Evolutionary conservation across 1,140 invertebrate species (phyloP).

Genomic region (Mesaphorura yosii): DNA sequence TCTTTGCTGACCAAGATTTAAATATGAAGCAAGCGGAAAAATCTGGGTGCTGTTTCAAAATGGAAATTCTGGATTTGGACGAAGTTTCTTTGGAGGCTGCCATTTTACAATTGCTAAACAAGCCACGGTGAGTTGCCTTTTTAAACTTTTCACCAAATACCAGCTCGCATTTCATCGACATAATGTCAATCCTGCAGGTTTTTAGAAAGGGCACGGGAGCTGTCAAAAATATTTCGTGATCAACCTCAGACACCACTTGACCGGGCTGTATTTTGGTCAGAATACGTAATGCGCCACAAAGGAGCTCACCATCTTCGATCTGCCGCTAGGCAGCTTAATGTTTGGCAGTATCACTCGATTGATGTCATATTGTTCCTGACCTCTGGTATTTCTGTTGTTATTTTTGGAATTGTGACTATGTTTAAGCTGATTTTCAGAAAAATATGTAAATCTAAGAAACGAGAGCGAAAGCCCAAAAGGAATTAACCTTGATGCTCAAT

Average conservation of each 20-base stretch:
- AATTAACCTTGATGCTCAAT: no score
- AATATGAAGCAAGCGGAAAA: conserved; percentile 28
- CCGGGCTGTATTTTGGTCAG: conserved; percentile 33
- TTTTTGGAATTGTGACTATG: no score
- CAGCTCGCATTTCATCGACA: not conserved
- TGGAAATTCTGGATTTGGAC: conserved; percentile 13
- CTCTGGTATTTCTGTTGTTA: not conserved
- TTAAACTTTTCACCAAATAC: not conserved
- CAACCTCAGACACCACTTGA: not conserved
- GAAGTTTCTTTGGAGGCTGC: conserved; percentile 6
- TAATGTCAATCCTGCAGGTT: not conserved
- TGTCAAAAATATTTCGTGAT: conserved; percentile 2
- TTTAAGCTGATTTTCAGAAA: no score
- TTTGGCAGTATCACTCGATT: conserved; percentile 42
- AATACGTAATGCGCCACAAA: conserved; percentile 52
- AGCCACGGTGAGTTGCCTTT: conserved; percentile 9
- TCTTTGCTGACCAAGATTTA: conserved; percentile 21
- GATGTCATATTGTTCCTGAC: conserved; percentile 36
- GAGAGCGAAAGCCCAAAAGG: no score
- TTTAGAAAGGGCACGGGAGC: not conserved
- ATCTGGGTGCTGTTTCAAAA: conserved; percentile 19
- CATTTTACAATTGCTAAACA: conserved; percentile 2
- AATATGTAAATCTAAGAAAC: no score
- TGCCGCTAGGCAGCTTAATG: conserved; percentile 38
- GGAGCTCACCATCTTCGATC: conserved; percentile 44